These are phyloP conservation scores for Patiria pectinifera DNA, from an alignment of 53 echinoderm and acorn worm genomes.

Conservation along the genomic window DNA sequence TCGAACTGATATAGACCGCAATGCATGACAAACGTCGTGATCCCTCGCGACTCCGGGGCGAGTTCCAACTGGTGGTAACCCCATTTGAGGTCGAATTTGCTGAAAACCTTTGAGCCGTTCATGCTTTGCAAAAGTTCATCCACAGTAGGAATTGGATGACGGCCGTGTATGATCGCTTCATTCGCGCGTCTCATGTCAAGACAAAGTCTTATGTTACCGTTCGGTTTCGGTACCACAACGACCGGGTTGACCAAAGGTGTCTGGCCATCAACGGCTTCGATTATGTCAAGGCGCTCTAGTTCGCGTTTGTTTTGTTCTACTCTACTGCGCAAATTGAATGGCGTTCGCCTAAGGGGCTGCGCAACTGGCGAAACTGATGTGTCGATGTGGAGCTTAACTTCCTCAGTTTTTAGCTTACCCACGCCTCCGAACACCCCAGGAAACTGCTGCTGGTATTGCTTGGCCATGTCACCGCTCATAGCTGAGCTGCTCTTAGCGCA, in stretches of 20 bases:
- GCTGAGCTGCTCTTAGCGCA: too few species aligned
- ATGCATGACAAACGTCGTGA: slow-evolving; percentile 77
- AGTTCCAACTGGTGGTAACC: slow-evolving; percentile 79
- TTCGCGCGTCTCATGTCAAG: slow-evolving; percentile 76
- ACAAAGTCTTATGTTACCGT: slow-evolving; percentile 67
- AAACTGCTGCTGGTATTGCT: too few species aligned
- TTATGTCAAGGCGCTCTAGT: too few species aligned
- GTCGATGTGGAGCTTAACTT: slow-evolving; percentile 59
- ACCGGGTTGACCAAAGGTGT: too few species aligned
- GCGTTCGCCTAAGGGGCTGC: slow-evolving; percentile 10
- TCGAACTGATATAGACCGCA: slow-evolving; percentile 73
- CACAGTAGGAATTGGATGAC: slow-evolving; percentile 74
- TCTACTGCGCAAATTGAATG: too few species aligned
- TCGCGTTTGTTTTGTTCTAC: too few species aligned
- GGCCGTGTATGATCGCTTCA: slow-evolving; percentile 68
- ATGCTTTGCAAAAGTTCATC: slow-evolving; percentile 72
- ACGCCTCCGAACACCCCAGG: slow-evolving; percentile 21
- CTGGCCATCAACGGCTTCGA: too few species aligned
- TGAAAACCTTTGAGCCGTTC: slow-evolving; percentile 57
- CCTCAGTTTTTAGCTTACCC: slow-evolving; percentile 60
- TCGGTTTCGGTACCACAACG: slow-evolving; percentile 36
- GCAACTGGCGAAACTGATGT: slow-evolving; percentile 40
- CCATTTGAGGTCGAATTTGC: slow-evolving; percentile 73
- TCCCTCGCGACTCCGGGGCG: slow-evolving; percentile 50
- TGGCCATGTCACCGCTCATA: too few species aligned